Percentiles rank a stretch among this genome's conserved stretches.
These are phyloP conservation scores for Drosophila subsilvestris DNA, from an alignment of 2,888 invertebrate species.

Conservation along the genomic window DNA sequence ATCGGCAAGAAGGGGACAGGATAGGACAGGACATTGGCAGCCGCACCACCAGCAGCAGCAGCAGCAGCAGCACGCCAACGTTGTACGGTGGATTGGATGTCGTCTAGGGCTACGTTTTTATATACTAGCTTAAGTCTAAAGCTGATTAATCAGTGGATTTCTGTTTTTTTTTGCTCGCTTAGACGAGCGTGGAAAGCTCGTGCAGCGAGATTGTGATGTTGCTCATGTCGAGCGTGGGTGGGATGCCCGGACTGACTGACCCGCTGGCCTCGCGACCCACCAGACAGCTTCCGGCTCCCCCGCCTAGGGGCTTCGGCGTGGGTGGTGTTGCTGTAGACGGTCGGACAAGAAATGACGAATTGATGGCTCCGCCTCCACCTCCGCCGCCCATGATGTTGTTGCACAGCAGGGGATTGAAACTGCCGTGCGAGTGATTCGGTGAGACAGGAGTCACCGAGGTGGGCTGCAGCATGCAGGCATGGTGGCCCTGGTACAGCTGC, in stretches of 20 bases:
- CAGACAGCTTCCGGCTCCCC: constrained; percentile 48
- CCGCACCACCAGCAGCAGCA: too few relatives aligned
- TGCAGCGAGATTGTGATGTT: constrained; percentile 88
- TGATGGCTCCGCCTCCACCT: constrained; percentile 72
- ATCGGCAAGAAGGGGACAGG: constrained; percentile 27
- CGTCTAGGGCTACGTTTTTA: constrained; percentile 16
- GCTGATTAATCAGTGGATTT: constrained; percentile 3
- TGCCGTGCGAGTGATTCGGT: constrained; percentile 84
- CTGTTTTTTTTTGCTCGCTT: too few relatives aligned
- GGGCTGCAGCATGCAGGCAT: constrained; percentile 72
- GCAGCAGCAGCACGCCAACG: neutral
- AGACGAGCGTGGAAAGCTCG: constrained; percentile 89
- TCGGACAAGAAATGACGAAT: constrained; percentile 78
- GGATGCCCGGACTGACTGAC: constrained; percentile 87
- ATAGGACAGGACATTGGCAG: too few relatives aligned
- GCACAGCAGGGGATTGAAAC: constrained; percentile 82
- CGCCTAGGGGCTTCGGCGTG: constrained; percentile 80
- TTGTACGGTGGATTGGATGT: constrained; percentile 60
- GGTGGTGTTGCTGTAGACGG: constrained; percentile 84
- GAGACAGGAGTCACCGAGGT: constrained; percentile 84
- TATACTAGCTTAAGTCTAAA: neutral
- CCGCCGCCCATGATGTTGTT: constrained; percentile 38
- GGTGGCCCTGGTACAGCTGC: constrained; percentile 56
- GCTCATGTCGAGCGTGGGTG: constrained; percentile 87
- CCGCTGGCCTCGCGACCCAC: constrained; percentile 84